Percentiles rank a stretch among this genome's conserved stretches.
Evolutionary conservation across 2,888 invertebrate genomes (phyloP).

Genomic region (Catocala nupta): DNA sequence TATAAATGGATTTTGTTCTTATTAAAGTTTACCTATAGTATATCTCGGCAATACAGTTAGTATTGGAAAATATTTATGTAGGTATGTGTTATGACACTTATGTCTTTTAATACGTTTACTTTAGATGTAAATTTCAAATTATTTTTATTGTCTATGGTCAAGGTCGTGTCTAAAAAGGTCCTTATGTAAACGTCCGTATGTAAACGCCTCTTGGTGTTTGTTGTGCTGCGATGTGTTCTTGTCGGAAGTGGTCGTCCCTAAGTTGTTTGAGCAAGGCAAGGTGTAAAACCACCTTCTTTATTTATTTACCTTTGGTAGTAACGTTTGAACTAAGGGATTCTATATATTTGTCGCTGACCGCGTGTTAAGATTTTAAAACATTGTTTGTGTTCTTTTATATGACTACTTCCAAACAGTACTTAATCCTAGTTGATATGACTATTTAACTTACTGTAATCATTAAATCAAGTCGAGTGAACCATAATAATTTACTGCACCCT

Average conservation of each 20-base stretch:
- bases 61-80: too few species aligned
- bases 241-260: conserved; percentile 51
- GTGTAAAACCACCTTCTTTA: conserved; percentile 38
- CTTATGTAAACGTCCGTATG: conserved; percentile 13
- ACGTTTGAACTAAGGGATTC: conserved; percentile 31
- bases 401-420: neutral
- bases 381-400: neutral
- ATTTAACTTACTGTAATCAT: conserved; percentile 5
- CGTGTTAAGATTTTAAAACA: neutral
- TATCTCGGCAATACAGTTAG: too few species aligned
- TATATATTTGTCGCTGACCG: conserved; percentile 17
- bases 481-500: neutral
- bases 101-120: neutral
- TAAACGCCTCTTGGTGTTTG: conserved; percentile 24
- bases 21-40: too few species aligned
- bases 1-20: too few species aligned
- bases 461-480: neutral
- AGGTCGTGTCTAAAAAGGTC: conserved; percentile 30
- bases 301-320: conserved; percentile 39
- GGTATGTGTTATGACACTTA: too few species aligned
- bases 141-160: conserved; percentile 30
- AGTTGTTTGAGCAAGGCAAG: conserved; percentile 50
- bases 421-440: neutral
- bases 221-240: conserved; percentile 31
- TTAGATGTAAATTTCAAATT: conserved; percentile 5